Percentiles rank a stretch among this genome's conserved stretches.
These are phyloP conservation scores for Lithophane leautieri DNA, from an alignment of 2,888 invertebrate species.

Conservation along the genomic window DNA sequence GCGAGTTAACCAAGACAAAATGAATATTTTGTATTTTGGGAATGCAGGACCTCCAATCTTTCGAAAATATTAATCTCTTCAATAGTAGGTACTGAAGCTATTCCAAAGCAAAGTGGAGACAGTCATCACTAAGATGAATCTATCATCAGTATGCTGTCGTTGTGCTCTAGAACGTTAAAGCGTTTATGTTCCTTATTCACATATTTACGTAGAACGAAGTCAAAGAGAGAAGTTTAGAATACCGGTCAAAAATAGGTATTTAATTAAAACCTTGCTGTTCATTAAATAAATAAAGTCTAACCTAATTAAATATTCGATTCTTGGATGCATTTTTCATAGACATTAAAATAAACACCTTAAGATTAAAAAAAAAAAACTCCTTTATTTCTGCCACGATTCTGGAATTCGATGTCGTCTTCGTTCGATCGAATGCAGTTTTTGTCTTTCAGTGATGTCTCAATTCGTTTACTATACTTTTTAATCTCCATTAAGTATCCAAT, in stretches of 20 bases:
- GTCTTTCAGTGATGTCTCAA: no score
- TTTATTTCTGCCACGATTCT: neutral
- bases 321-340: slow-evolving; percentile 10
- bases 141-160: slow-evolving; percentile 22
- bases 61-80: neutral
- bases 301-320: slow-evolving; percentile 2
- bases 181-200: slow-evolving; percentile 23
- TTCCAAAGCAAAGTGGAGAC: slow-evolving; percentile 20
- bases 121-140: slow-evolving; percentile 23
- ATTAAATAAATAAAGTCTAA: slow-evolving; percentile 42
- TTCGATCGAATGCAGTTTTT: neutral
- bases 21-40: neutral
- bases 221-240: slow-evolving; percentile 39
- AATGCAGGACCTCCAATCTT: neutral
- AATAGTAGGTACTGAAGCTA: slow-evolving; percentile 15
- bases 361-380: neutral
- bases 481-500: no score
- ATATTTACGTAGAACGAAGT: slow-evolving; percentile 45
- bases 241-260: slow-evolving; percentile 54
- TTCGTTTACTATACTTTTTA: neutral
- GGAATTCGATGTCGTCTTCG: neutral
- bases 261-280: slow-evolving; percentile 48
- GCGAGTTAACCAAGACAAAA: neutral
- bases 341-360: no score
- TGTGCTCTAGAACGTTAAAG: slow-evolving; percentile 19